phyloP scores from a whole-genome alignment of 2,888 invertebrate species.

The Limnephilus auricula region DNA sequence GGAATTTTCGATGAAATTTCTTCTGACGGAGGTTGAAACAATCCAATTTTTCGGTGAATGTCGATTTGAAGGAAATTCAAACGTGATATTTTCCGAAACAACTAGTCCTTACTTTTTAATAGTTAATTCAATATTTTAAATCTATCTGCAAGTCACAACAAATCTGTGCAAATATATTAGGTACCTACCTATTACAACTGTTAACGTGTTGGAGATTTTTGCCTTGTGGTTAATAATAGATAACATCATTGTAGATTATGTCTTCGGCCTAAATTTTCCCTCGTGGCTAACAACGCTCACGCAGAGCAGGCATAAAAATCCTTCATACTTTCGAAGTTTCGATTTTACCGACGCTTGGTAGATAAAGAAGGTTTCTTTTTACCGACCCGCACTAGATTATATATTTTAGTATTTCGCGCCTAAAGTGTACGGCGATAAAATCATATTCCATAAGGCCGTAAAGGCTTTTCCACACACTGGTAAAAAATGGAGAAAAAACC shows the following conservation, averaged over 20 bases:
- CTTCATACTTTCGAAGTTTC: background rate
- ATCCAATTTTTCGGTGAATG: too few species aligned
- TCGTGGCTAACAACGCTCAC: background rate
- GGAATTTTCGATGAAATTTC: too few species aligned
- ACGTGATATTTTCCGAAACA: too few species aligned
- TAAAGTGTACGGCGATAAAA: background rate
- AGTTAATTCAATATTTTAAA: too few species aligned
- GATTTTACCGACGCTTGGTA: background rate
- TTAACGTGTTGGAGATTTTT: too few species aligned
- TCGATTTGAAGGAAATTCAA: too few species aligned
- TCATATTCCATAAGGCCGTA: background rate
- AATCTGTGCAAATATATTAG: too few species aligned
- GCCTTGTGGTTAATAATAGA: too few species aligned
- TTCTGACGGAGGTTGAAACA: too few species aligned
- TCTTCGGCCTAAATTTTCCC: background rate
- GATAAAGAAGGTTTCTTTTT: background rate
- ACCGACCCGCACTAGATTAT: background rate
- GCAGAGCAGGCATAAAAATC: background rate
- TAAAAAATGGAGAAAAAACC: background rate
- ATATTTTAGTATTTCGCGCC: background rate
- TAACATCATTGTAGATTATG: background rate
- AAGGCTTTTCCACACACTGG: background rate
- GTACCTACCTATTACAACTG: too few species aligned
- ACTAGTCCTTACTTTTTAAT: too few species aligned
- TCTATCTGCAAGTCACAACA: too few species aligned